Percentiles rank a stretch among this genome's conserved stretches.
Conservation (phyloP, 2,888 invertebrate genomes). For the Eupithecia vulgata region DNA sequence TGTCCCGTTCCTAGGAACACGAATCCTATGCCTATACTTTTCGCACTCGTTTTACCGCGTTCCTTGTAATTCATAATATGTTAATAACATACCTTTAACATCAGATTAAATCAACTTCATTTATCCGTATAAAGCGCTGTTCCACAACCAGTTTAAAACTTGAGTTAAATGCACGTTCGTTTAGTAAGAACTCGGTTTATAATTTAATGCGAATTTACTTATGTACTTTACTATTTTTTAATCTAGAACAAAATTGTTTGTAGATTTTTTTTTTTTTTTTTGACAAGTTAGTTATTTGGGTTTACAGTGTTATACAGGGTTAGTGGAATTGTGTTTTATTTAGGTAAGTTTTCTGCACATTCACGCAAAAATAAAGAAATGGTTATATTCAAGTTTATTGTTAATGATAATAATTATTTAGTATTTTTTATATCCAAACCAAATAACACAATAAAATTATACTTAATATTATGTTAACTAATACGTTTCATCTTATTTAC, state of each 20-base stretch:
- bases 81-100: neutral
- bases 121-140: neutral
- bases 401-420: too few species aligned
- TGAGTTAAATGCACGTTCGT: neutral
- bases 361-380: neutral
- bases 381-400: too few species aligned
- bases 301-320: neutral
- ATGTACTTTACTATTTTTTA: neutral
- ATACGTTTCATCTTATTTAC: too few species aligned
- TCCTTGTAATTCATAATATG: too few species aligned
- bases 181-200: neutral
- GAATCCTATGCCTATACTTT: too few species aligned
- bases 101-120: neutral
- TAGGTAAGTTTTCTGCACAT: neutral
- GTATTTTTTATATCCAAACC: too few species aligned
- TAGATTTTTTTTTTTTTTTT: neutral
- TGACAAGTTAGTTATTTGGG: neutral
- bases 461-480: too few species aligned
- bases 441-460: too few species aligned
- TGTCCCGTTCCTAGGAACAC: too few species aligned
- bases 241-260: neutral
- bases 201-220: neutral
- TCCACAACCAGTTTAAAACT: neutral
- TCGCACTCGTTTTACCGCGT: too few species aligned
- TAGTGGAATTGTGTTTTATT: neutral